These are phyloP conservation scores for Coptodon bakossiorum DNA, from an alignment of 2,113 vertebrate species.

Conservation along the genomic window DNA sequence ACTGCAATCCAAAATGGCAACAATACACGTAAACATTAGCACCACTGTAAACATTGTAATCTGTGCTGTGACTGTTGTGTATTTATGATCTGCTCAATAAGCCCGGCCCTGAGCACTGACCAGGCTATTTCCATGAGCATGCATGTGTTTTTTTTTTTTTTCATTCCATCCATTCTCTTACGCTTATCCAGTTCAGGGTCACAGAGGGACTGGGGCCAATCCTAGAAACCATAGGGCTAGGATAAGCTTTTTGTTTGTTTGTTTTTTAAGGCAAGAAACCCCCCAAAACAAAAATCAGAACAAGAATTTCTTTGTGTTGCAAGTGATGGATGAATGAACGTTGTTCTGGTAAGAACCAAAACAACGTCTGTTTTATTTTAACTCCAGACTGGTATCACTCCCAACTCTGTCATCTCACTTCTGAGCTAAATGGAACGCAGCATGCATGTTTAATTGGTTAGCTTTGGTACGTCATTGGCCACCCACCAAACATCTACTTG, in stretches of 20 bases:
- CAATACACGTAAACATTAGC: neutral
- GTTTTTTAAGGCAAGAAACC: neutral
- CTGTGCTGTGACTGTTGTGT: neutral
- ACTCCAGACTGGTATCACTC: neutral
- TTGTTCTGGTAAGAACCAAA: neutral
- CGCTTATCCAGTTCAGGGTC: neutral
- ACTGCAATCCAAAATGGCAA: neutral
- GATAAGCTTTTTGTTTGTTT: neutral
- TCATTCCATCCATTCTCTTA: neutral
- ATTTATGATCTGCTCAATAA: neutral
- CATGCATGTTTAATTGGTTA: neutral
- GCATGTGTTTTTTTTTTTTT: fast-evolving
- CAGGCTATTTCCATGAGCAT: neutral
- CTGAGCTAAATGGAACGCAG: neutral
- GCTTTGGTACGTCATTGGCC: neutral
- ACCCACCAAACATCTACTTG: neutral
- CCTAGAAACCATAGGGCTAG: neutral
- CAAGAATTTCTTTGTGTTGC: neutral
- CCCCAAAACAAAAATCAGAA: neutral
- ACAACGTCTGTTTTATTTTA: neutral
- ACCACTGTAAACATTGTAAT: neutral
- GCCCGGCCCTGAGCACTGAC: neutral
- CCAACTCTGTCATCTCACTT: neutral
- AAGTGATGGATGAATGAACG: neutral
- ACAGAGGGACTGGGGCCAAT: neutral